Base-by-base conservation (phyloP, 2,888 invertebrate species). In the Drosophila barbarae region DNA sequence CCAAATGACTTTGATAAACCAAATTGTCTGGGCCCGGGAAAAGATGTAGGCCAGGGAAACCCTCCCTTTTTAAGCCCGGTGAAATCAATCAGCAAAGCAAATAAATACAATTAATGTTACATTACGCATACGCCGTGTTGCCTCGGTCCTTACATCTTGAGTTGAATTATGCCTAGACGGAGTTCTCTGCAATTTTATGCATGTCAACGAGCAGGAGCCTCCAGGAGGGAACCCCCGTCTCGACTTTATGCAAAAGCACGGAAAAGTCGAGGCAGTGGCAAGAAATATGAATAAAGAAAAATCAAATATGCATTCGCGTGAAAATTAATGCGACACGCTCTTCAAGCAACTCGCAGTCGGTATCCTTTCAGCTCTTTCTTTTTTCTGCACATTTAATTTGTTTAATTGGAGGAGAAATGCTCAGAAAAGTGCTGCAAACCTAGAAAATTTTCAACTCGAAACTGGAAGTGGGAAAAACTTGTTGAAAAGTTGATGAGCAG, bases 51-150 rank as follows among this genome's bases (percentile, higher is more conserved):
- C 63, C 77, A 67, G 69, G 63, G 60, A 71, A 13, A 2, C 68
- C 70, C 44, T 5, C 8, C 18, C 28, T 7, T 18, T 41, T 18
- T 41, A 41, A 23, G 65, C 56, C 32, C 39, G 38, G 28, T 46
- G n/a, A 84, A 80, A 84, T 80, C 79, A 81, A 80, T 80, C 79
- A 81, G 64, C 73, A 77, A 73, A 66, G 76, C 78, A 79, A 79
- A 81, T 75, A 84, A 84, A 80, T 81, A 76, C 78, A 80, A 80
- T 80, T 80, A 80, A 84, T 72, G 76, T 60, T 65, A 71, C 76
- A 81, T 81, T 84, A 76, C 73, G 79, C 49, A 81, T 78, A 78
- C 84, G 79, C 76, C 61, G 50, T 49, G 64, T 51, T 68, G 69
- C 67, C 67, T 46, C 74, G 54, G 21, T 23, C 15, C 21, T 15